Percentiles rank a stretch among this genome's conserved stretches.
Conservation (phyloP, 1,140 invertebrate species). For the Philotrypesis tridentata region DNA sequence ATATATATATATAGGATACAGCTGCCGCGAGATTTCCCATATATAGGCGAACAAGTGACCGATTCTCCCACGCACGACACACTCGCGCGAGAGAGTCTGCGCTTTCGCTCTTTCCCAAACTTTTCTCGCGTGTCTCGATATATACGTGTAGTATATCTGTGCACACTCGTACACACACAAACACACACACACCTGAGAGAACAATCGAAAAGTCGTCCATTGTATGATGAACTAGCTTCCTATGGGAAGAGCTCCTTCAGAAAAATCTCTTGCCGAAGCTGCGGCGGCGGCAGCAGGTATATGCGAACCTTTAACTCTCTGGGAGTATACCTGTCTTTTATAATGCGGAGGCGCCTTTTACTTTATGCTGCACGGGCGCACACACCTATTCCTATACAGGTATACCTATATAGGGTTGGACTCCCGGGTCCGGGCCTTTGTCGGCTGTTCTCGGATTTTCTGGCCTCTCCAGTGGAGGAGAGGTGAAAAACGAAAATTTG, state of each 20-base stretch:
- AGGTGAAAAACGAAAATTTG: no score
- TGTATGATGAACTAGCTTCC: neutral
- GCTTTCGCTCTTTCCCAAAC: conserved; percentile 29
- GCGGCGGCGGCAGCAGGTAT: neutral
- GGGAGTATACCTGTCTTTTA: neutral
- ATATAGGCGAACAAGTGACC: conserved; percentile 1
- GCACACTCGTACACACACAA: no score
- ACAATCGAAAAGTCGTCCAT: conserved; percentile 27
- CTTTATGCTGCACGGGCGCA: no score
- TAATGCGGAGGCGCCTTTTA: neutral
- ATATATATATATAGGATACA: neutral
- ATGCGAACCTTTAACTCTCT: neutral
- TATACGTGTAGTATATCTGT: neutral
- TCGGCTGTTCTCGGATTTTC: no score
- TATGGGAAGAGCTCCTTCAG: conserved; percentile 26
- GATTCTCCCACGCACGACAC: conserved; percentile 18
- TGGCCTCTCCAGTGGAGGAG: no score
- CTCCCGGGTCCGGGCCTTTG: no score
- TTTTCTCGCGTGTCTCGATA: neutral
- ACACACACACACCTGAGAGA: no score
- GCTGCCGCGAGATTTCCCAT: neutral
- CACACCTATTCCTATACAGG: no score
- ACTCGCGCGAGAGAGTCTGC: neutral
- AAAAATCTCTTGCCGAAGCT: neutral
- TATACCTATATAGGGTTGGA: no score